A percentile compares a stretch with the other conserved stretches of the same genome.
phyloP scores from a whole-genome alignment of 2,888 invertebrate genomes.

The Subacronicta megacephala region DNA sequence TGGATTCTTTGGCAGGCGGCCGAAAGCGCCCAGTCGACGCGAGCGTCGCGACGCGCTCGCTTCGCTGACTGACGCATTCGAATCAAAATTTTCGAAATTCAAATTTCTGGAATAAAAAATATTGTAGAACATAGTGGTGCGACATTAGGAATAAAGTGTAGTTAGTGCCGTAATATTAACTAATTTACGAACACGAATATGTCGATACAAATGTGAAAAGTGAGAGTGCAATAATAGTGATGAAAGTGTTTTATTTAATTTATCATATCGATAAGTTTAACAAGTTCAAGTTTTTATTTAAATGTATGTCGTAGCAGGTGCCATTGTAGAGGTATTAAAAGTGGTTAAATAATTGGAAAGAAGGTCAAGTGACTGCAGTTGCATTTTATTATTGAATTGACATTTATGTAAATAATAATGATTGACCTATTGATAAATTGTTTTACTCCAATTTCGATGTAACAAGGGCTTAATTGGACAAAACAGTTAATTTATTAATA shows the following conservation, averaged over 20 bases:
- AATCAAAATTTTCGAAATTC: slow-evolving; percentile 66
- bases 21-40: slow-evolving; percentile 83
- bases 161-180: slow-evolving; percentile 34
- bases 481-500: slow-evolving; percentile 67
- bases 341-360: slow-evolving; percentile 26
- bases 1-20: slow-evolving; percentile 85
- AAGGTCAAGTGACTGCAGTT: slow-evolving; percentile 48
- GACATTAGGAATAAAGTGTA: slow-evolving; percentile 19
- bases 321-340: slow-evolving; percentile 24
- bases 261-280: slow-evolving; percentile 9
- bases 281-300: slow-evolving; percentile 4
- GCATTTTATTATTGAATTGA: slow-evolving; percentile 40
- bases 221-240: slow-evolving; percentile 49
- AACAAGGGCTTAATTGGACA: slow-evolving; percentile 40
- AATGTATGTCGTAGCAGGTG: slow-evolving; percentile 28
- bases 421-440: slow-evolving; percentile 45
- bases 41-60: slow-evolving; percentile 78
- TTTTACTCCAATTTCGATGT: slow-evolving; percentile 23
- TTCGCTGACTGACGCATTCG: slow-evolving; percentile 72
- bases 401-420: slow-evolving; percentile 34
- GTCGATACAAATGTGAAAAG: slow-evolving; percentile 53
- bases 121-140: slow-evolving; percentile 47
- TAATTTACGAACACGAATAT: slow-evolving; percentile 50
- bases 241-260: slow-evolving; percentile 33
- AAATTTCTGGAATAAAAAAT: slow-evolving; percentile 49